Evolutionary conservation across 2,888 invertebrate species (phyloP), one percentile per base, ranked within the genome.

Genomic region (Eupeodes luniger): DNA sequence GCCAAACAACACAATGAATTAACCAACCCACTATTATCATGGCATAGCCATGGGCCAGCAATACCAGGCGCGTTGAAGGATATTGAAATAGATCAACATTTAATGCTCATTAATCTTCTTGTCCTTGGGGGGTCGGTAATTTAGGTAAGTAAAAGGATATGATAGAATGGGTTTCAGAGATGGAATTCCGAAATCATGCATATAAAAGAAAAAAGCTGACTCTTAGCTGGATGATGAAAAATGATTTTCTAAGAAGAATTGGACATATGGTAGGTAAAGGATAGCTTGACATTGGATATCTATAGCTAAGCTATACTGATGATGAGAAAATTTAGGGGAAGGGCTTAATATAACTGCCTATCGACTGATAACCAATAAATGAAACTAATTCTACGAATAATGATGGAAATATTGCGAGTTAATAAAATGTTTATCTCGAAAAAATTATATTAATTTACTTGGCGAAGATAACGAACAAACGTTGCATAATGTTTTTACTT

Each of bases 51-150:
- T 2, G 40, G 40, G 40, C n/a, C 12, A 16, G 53, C 47, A n/a
- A 44, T 47, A 27, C 12, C 1, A n/a, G 19, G 51, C 40, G 62
- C 27, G 36, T 70, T 47, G 40, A 55, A 57, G 27, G 59, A 80
- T 66, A 87, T 83, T 83, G 83, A 87, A 83, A 87, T 80, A 55
- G 61, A 87, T 77, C 70, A 80, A 77, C 79, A 83, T 87, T 83
- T 80, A 87, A 83, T 79, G 66, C 81, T 76, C 83, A 87, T 87
- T 87, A 87, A 87, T 87, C 86, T 83, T 80, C 66, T 51, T 76
- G 79, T 76, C 59, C 36, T n/a, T n/a, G 51, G 19, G 51, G 27
- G 27, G 47, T 11, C 5, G 53, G 27, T 40, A 69, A 61, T 57
- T 67, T 69, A 44, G n/a, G 51, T 36, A 7, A 47, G 40, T 10